A percentile compares a stretch with the other conserved stretches of the same genome.
Conservation (phyloP, 1,140 invertebrate genomes). For the Zophobas morio region DNA sequence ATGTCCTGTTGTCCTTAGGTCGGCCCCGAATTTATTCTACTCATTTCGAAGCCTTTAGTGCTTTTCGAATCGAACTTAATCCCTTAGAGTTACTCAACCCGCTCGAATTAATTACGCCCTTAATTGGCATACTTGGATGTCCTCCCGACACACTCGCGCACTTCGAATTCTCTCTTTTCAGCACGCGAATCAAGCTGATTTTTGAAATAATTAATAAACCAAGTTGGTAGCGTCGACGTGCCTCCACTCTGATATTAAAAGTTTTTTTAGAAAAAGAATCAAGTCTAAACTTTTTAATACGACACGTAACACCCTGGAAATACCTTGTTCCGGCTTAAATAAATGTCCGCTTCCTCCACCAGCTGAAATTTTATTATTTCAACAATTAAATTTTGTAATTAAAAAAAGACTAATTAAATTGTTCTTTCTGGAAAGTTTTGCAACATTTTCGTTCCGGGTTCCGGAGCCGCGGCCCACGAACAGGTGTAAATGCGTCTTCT, state of each 20-base stretch:
- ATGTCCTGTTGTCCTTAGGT: not conserved
- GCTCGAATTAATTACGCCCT: slow-evolving; percentile 7
- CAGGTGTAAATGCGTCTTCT: not conserved
- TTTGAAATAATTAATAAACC: slow-evolving; percentile 7
- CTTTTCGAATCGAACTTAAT: slow-evolving; percentile 7
- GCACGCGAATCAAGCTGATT: slow-evolving; percentile 1
- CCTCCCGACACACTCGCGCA: not conserved
- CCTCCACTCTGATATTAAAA: not conserved
- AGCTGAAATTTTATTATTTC: not conserved
- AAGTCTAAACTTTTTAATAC: not conserved
- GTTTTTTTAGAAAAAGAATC: not conserved
- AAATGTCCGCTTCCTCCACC: not conserved
- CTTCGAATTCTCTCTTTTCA: not conserved
- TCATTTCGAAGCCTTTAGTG: not conserved
- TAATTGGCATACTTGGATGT: not conserved
- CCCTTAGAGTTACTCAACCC: slow-evolving; percentile 8
- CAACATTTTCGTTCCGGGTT: too few species aligned
- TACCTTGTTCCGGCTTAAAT: not conserved
- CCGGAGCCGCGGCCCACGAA: too few species aligned
- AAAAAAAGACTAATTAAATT: not conserved
- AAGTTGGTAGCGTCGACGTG: not conserved
- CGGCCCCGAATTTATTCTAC: not conserved
- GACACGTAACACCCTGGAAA: not conserved
- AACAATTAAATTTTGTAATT: slow-evolving; percentile 9
- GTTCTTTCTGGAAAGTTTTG: not conserved